A percentile compares a stretch with the other conserved stretches of the same genome.
Evolutionary conservation across 2,888 invertebrate genomes (phyloP).

Genomic region (Microdon myrmicae): DNA sequence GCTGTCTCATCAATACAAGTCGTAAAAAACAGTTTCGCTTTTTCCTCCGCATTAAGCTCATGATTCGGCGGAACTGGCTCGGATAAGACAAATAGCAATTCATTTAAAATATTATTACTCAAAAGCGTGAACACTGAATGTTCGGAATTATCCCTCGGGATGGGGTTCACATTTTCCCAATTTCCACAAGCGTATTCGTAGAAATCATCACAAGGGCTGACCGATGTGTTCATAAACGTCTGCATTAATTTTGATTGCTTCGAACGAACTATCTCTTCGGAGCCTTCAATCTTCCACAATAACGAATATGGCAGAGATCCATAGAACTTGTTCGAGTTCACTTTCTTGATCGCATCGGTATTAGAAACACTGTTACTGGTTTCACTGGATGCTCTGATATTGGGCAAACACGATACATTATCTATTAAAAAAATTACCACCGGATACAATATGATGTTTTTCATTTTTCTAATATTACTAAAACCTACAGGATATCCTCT

Average conservation of each 20-base stretch:
- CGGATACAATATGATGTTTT: too few relatives aligned
- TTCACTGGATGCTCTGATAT: too few relatives aligned
- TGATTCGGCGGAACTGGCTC: constrained; percentile 15
- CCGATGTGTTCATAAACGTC: constrained; percentile 36
- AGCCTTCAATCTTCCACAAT: constrained; percentile 33
- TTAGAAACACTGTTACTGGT: constrained; percentile 1
- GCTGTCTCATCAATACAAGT: constrained; percentile 30
- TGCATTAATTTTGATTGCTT: constrained; percentile 40
- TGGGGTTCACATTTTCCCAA: constrained; percentile 39
- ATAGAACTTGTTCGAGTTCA: constrained; percentile 5
- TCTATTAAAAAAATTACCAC: too few relatives aligned
- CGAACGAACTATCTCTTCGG: constrained; percentile 23
- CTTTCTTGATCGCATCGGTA: constrained; percentile 3
- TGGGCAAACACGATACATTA: constrained; percentile 27
- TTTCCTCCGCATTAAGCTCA: constrained; percentile 37
- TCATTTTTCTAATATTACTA: too few relatives aligned
- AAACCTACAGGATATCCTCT: too few relatives aligned
- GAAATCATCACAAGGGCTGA: constrained; percentile 48
- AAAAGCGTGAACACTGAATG: constrained; percentile 38
- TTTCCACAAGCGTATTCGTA: constrained; percentile 51
- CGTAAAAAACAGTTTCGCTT: constrained; percentile 34
- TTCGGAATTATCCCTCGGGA: constrained; percentile 42
- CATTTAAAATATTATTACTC: constrained; percentile 36
- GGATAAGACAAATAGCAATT: constrained; percentile 30
- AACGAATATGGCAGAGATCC: constrained; percentile 26